Conservation (phyloP, 2,888 invertebrate species). For the Melinaea marsaeus region DNA sequence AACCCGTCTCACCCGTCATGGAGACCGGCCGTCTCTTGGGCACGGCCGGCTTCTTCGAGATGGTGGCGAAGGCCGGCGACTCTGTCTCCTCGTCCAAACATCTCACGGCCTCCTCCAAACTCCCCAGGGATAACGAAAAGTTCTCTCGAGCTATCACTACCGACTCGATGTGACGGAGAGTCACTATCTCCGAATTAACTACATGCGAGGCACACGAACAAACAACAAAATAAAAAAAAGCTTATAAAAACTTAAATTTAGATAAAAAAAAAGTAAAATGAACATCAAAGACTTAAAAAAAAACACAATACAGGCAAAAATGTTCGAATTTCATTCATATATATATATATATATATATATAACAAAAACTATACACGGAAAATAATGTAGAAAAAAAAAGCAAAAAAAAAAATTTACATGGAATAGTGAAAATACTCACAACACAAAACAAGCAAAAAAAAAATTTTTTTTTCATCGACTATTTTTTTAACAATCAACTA, state of each 20-base stretch:
- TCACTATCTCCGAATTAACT: slow-evolving; percentile 75
- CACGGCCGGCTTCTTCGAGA: slow-evolving; percentile 72
- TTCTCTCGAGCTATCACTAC: slow-evolving; percentile 68
- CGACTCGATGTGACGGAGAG: slow-evolving; percentile 71
- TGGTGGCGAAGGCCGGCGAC: slow-evolving; percentile 64
- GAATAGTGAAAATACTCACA: background rate
- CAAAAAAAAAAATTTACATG: background rate
- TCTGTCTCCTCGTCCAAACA: slow-evolving; percentile 67
- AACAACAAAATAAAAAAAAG: no score
- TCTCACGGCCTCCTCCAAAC: slow-evolving; percentile 68
- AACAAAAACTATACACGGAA: background rate
- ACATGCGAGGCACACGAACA: slow-evolving; percentile 44
- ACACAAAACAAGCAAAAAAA: background rate
- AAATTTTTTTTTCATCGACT: no score
- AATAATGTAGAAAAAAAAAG: slow-evolving; percentile 1
- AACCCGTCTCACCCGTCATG: slow-evolving; percentile 74
- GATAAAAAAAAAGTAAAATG: slow-evolving; percentile 42
- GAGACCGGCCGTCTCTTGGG: slow-evolving; percentile 78
- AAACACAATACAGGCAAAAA: background rate
- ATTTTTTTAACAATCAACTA: no score
- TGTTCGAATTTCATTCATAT: no score
- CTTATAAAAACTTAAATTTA: slow-evolving; percentile 15
- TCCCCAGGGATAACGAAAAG: slow-evolving; percentile 71
- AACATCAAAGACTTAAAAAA: slow-evolving; percentile 40
- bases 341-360: no score